These are phyloP conservation scores for Andrena haemorrhoa DNA, from an alignment of 2,888 invertebrate genomes.

Conservation along the genomic window DNA sequence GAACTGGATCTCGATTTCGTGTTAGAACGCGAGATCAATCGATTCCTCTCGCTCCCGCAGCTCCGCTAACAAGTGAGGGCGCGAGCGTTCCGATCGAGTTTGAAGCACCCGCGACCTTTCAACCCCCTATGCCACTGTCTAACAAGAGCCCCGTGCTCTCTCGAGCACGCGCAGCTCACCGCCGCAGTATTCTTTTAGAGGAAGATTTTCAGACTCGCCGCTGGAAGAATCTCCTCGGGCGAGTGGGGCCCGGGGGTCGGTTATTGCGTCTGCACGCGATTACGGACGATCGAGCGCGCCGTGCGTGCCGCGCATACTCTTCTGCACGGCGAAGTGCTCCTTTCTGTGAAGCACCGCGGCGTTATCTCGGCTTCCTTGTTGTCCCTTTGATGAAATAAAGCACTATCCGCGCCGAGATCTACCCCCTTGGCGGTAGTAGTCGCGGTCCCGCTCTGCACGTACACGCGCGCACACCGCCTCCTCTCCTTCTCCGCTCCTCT, in stretches of 20 bases:
- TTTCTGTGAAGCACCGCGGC: conserved; percentile 64
- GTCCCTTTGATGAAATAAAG: conserved; percentile 83
- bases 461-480: conserved; percentile 44
- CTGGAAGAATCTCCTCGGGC: conserved; percentile 30
- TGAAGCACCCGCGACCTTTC: too few species aligned
- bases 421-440: conserved; percentile 75
- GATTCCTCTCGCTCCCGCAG: too few species aligned
- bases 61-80: too few species aligned
- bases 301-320: conserved; percentile 56
- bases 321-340: conserved; percentile 47
- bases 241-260: conserved; percentile 17
- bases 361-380: conserved; percentile 82
- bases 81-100: too few species aligned
- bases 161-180: neutral
- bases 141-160: too few species aligned
- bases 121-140: too few species aligned
- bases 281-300: conserved; percentile 50
- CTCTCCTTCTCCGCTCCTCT: conserved; percentile 12
- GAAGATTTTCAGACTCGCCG: too few species aligned
- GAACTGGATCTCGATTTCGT: too few species aligned
- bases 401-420: conserved; percentile 82
- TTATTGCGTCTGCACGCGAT: conserved; percentile 48
- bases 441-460: conserved; percentile 76
- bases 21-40: too few species aligned
- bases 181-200: conserved; percentile 4